Evolutionary conservation across 2,113 vertebrate species (phyloP).

Genomic region (Nyctibius bracteatus): DNA sequence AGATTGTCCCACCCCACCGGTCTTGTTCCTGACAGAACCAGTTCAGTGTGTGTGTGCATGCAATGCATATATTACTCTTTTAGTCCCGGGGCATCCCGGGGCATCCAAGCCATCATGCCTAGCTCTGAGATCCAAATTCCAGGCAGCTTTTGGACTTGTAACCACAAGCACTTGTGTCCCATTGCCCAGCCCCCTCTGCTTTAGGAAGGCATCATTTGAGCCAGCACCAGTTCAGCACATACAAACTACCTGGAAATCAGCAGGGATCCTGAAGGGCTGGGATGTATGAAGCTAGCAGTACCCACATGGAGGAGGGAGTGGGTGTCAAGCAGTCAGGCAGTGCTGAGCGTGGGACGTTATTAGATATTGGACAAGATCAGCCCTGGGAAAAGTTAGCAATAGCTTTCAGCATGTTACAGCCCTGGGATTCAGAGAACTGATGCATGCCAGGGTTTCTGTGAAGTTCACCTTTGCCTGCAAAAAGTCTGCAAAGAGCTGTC

Average conservation of each 20-base stretch:
- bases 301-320: neutral
- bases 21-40: neutral
- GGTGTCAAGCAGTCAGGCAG: neutral
- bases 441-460: neutral
- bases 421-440: neutral
- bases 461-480: neutral
- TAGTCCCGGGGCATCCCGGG: neutral
- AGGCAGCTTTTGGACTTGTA: neutral
- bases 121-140: neutral
- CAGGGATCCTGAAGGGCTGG: neutral
- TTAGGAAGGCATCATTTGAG: neutral
- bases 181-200: neutral
- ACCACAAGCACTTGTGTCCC: neutral
- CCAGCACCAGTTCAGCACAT: neutral
- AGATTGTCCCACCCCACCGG: neutral
- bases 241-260: neutral
- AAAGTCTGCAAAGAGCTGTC: neutral
- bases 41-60: neutral
- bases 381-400: neutral
- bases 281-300: neutral
- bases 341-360: neutral
- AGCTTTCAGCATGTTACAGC: neutral
- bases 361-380: neutral
- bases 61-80: neutral
- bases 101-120: neutral